Percentiles rank a stretch among this genome's conserved stretches.
These are phyloP conservation scores for Dicyrtomina minuta DNA, from an alignment of 2,888 invertebrate species.

Conservation along the genomic window DNA sequence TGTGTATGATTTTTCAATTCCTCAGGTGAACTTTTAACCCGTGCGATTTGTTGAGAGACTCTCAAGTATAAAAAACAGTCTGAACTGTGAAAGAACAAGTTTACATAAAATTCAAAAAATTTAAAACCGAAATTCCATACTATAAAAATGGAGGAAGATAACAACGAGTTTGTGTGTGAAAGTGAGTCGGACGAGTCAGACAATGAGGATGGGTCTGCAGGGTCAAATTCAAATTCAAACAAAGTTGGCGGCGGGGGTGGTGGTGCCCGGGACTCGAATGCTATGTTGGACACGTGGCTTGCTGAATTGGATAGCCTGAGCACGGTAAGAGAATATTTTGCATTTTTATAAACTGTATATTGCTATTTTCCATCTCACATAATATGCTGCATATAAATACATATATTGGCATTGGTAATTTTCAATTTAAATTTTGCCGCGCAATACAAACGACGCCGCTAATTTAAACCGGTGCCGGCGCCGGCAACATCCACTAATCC, in stretches of 20 bases:
- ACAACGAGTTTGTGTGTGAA: conserved; percentile 36
- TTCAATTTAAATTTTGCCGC: too few species aligned
- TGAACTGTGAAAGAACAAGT: too few species aligned
- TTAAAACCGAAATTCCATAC: conserved; percentile 1
- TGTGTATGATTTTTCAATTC: too few species aligned
- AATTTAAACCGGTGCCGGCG: too few species aligned
- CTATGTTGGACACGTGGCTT: conserved; percentile 50
- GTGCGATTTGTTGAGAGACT: too few species aligned
- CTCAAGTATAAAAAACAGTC: too few species aligned
- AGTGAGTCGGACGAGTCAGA: conserved; percentile 52
- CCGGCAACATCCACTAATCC: too few species aligned
- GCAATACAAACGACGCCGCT: too few species aligned
- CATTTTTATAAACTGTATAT: background rate
- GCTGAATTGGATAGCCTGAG: conserved; percentile 50
- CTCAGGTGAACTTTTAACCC: too few species aligned
- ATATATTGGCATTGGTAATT: background rate
- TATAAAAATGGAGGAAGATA: conserved; percentile 39
- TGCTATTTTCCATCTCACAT: background rate
- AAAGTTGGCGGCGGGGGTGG: too few species aligned
- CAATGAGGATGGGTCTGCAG: conserved; percentile 46
- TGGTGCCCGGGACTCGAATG: conserved; percentile 47
- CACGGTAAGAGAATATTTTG: conserved; percentile 49
- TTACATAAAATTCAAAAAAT: too few species aligned
- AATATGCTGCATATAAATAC: background rate
- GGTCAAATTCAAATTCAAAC: conserved; percentile 25